Conservation (phyloP, 2,888 invertebrate genomes). For the Melitaea athalia region DNA sequence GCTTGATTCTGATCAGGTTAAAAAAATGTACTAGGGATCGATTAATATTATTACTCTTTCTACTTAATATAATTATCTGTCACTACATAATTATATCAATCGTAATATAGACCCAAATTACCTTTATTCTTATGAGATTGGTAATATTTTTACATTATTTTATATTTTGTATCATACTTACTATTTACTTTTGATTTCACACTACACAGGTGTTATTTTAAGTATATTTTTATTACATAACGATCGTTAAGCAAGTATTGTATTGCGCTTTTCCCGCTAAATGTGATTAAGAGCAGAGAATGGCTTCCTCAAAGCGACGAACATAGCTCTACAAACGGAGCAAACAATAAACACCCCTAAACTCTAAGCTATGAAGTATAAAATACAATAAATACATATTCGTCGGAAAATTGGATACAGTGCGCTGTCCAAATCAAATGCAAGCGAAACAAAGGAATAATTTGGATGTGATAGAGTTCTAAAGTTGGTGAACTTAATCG, state of each 20-base stretch:
- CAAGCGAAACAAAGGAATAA: conserved; percentile 54
- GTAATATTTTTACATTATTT: too few relatives aligned
- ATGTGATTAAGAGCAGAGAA: conserved; percentile 55
- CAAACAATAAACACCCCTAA: conserved; percentile 40
- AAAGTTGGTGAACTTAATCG: conserved; percentile 45
- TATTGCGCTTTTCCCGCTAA: conserved; percentile 49
- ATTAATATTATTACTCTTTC: too few relatives aligned
- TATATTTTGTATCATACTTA: not conserved
- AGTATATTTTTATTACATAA: conserved; percentile 28
- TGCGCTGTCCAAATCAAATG: conserved; percentile 41
- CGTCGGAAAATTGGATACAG: conserved; percentile 48
- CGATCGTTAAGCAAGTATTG: conserved; percentile 31
- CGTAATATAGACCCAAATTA: too few relatives aligned
- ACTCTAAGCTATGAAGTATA: conserved; percentile 39
- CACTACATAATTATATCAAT: too few relatives aligned
- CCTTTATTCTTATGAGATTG: too few relatives aligned
- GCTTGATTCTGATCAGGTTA: too few relatives aligned
- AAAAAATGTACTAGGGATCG: too few relatives aligned
- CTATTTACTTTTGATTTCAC: too few relatives aligned
- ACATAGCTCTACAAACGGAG: conserved; percentile 22
- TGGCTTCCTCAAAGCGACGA: conserved; percentile 50
- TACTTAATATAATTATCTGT: too few relatives aligned
- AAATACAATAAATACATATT: conserved; percentile 42
- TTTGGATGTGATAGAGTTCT: conserved; percentile 55
- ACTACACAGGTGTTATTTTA: conserved; percentile 3